Conservation (phyloP, 2,888 invertebrate species). For the Salpingus planirostris region DNA sequence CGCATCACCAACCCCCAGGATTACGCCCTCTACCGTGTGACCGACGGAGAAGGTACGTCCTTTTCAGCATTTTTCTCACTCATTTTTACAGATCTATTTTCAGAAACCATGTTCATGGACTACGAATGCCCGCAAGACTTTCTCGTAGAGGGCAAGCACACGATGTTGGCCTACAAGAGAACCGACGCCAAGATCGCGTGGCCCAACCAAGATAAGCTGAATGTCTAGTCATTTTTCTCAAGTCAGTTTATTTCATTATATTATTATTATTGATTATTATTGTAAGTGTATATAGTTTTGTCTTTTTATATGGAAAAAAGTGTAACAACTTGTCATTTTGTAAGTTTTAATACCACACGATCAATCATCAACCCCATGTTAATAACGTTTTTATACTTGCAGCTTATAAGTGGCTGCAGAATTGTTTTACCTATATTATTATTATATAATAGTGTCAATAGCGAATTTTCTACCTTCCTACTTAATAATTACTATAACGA, state of each 20-base stretch:
- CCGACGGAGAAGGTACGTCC: conserved; percentile 83
- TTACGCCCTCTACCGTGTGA: conserved; percentile 83
- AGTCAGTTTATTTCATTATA: neutral
- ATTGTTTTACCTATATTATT: too few relatives aligned
- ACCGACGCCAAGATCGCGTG: conserved; percentile 96
- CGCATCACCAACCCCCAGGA: conserved; percentile 95
- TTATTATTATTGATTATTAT: too few relatives aligned
- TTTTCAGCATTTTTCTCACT: too few relatives aligned
- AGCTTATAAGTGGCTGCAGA: too few relatives aligned
- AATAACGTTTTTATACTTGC: too few relatives aligned
- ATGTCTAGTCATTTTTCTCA: conserved; percentile 24
- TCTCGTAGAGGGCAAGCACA: conserved; percentile 70
- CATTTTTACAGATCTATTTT: conserved; percentile 31
- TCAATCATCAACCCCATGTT: too few relatives aligned
- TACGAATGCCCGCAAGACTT: conserved; percentile 87
- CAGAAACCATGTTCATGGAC: conserved; percentile 84
- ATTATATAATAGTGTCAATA: too few relatives aligned
- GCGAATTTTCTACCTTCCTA: too few relatives aligned
- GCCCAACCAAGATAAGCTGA: conserved; percentile 56
- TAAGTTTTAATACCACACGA: conserved; percentile 14
- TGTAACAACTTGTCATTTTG: conserved; percentile 15
- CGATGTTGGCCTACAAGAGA: conserved; percentile 89
- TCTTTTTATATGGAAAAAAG: conserved; percentile 8
- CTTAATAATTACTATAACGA: too few relatives aligned
- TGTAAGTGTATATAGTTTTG: conserved; percentile 11